Evolutionary conservation across 2,888 invertebrate genomes (phyloP).

Genomic region (Caenorhabditis macrosperma): DNA sequence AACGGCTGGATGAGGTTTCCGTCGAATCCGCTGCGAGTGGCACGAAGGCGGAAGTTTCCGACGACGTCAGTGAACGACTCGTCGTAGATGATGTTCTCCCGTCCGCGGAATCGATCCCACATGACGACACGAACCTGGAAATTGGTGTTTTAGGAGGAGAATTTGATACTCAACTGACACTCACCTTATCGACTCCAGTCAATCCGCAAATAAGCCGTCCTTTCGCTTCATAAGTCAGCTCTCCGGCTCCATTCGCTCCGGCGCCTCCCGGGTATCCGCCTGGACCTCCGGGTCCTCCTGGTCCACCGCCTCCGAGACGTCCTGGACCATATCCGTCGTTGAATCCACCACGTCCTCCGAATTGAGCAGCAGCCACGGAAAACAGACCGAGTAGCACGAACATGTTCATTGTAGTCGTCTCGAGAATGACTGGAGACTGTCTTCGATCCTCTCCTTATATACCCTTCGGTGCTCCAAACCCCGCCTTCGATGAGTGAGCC

Average conservation of each 20-base stretch:
- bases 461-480: too few relatives aligned
- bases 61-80: conserved; percentile 48
- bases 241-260: conserved; percentile 9
- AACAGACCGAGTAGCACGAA: conserved; percentile 18
- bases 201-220: conserved; percentile 54
- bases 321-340: too few relatives aligned
- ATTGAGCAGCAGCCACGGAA: conserved; percentile 45
- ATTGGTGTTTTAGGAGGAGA: neutral
- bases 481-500: neutral
- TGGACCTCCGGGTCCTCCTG: conserved; percentile 21
- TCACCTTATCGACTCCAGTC: conserved; percentile 44
- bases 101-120: conserved; percentile 52
- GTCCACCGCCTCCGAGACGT: conserved; percentile 28
- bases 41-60: conserved; percentile 50
- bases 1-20: conserved; percentile 46
- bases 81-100: conserved; percentile 56
- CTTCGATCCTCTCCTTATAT: too few relatives aligned
- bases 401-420: conserved; percentile 15
- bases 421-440: neutral
- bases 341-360: neutral
- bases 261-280: conserved; percentile 18
- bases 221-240: conserved; percentile 54
- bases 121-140: conserved; percentile 53
- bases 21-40: conserved; percentile 37
- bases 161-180: neutral